Conservation (phyloP, 2,113 vertebrate genomes). For the Myrmecophaga tridactyla region DNA sequence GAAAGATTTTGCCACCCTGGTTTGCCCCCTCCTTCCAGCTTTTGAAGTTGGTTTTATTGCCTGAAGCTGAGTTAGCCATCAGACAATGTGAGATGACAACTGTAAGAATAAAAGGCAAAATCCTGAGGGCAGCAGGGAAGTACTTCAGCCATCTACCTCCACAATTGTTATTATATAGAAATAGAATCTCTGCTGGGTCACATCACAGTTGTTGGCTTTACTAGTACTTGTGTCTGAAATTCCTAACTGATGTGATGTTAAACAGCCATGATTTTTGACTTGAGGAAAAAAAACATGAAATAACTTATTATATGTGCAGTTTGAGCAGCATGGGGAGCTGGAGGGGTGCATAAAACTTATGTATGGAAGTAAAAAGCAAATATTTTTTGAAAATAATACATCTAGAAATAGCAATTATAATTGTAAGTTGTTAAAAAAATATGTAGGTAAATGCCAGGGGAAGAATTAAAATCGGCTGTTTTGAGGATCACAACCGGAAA, state of each 20-base stretch:
- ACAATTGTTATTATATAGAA: background rate
- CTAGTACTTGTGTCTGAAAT: background rate
- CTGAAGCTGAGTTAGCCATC: slow-evolving; percentile 36
- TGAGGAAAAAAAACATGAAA: background rate
- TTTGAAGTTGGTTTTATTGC: slow-evolving; percentile 59
- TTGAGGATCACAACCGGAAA: background rate
- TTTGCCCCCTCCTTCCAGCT: background rate
- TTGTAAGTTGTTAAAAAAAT: background rate
- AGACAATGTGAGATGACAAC: slow-evolving; percentile 37
- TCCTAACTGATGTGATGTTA: slow-evolving; percentile 9
- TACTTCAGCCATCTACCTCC: background rate
- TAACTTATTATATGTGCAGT: background rate
- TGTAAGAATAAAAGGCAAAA: slow-evolving; percentile 41
- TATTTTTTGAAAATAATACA: background rate
- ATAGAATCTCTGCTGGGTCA: background rate
- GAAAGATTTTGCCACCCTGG: slow-evolving; percentile 42
- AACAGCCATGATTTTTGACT: background rate
- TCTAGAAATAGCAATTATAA: background rate
- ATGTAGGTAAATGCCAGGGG: background rate
- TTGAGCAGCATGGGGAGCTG: background rate
- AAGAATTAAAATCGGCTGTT: background rate
- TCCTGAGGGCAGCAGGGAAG: background rate
- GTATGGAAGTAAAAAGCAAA: background rate
- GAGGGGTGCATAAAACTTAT: background rate
- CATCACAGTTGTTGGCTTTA: background rate